These are phyloP conservation scores for Trypoxylus dichotomus DNA, from an alignment of 1,140 invertebrate genomes.

Conservation along the genomic window DNA sequence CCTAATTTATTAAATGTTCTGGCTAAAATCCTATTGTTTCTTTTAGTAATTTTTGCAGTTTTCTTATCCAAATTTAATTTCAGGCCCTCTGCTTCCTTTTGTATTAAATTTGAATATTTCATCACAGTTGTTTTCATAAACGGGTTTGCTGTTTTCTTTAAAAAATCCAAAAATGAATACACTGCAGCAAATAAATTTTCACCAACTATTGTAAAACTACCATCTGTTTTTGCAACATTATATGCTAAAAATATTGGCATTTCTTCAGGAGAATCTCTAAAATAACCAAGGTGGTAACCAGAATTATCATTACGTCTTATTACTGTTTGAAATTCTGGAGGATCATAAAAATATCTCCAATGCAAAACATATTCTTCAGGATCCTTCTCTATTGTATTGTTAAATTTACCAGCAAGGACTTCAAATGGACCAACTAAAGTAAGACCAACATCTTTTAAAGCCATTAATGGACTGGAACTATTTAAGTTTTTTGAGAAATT, in stretches of 20 bases:
- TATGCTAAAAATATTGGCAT: conserved; percentile 74
- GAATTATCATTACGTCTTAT: conserved; percentile 68
- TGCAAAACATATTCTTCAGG: conserved; percentile 72
- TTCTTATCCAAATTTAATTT: conserved; percentile 64
- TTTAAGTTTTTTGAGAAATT: conserved; percentile 73
- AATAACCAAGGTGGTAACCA: conserved; percentile 86
- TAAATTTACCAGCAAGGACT: conserved; percentile 71
- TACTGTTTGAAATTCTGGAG: conserved; percentile 87
- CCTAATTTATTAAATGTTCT: conserved; percentile 84
- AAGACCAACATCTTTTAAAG: conserved; percentile 65
- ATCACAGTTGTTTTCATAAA: conserved; percentile 65
- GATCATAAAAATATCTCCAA: conserved; percentile 92
- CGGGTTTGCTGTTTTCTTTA: conserved; percentile 63
- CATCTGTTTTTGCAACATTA: conserved; percentile 70
- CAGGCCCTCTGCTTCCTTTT: conserved; percentile 66
- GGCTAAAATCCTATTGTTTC: conserved; percentile 71
- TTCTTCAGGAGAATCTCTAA: conserved; percentile 78
- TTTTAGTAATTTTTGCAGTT: conserved; percentile 62
- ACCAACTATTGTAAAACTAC: conserved; percentile 69
- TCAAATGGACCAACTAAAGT: conserved; percentile 86
- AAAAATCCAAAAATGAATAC: conserved; percentile 66
- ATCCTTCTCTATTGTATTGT: conserved; percentile 55
- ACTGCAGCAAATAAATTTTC: conserved; percentile 83
- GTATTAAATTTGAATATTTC: conserved; percentile 64
- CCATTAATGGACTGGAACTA: conserved; percentile 62